Base-by-base conservation (phyloP, 1,140 invertebrate genomes). In the Formica exsecta region DNA sequence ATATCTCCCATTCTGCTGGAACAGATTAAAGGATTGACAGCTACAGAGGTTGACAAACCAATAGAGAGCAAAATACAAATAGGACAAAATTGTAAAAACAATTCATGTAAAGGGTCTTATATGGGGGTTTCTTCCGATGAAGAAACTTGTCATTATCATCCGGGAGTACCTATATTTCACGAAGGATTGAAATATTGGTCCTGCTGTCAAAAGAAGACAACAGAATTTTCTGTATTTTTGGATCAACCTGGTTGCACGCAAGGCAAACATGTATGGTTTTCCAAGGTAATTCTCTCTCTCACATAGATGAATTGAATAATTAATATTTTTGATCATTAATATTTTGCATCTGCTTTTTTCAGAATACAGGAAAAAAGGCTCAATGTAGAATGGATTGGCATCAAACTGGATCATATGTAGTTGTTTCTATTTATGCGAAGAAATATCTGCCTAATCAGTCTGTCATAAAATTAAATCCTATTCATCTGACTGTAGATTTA, bases 151-250 rank as follows among this genome's bases (percentile, higher is more conserved):
- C 95, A 95, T 59, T 96, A 98, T 95, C 99, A 99, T 96, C 97
- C 98, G 29, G 99, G 99, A 0, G 95, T 96, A 22, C 98, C 99
- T 3, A 96, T 99, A 62, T 99, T 99, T 94, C 99, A 99, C 93
- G 99, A 99, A 96, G 99, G 99, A 0, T 96, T 99, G 93, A 99
- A 99, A 95, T 99, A 97, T 94, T 99, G 99, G 99, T 98, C 98
- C 0, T 99, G 99, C 93, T 99, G 99, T 92, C 96, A 98, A 88
- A 98, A 98, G 91, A 97, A 97, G 92, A 99, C 99, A 1, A 97
- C 98, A 13, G 99, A 99, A 93, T 99, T 99, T 94, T 96, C 98
- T 77, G 96, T 96, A 16, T 99, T 99, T 93, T 95, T 99, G 41
- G 97, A 97, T 65, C 99, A 99, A 96, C 96, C 96, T 62, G 97